Conservation (phyloP, 2,797 vertebrate species). For the Rachycentron canadum region DNA sequence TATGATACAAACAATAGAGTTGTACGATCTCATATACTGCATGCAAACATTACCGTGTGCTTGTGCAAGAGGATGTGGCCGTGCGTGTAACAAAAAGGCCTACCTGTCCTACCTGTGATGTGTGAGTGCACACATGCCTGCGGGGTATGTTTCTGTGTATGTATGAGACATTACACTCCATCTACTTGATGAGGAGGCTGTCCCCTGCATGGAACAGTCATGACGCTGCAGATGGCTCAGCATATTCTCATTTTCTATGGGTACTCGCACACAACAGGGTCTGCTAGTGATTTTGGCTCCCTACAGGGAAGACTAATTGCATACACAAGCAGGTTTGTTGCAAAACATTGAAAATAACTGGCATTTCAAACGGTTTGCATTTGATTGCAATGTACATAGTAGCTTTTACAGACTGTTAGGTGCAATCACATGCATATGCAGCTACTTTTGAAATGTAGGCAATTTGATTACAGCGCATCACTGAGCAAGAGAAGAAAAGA, state of each 20-base stretch:
- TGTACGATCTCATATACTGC: not conserved
- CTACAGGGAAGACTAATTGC: slow-evolving; percentile 63
- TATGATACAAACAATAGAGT: slow-evolving; percentile 3
- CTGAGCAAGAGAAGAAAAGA: slow-evolving; percentile 24
- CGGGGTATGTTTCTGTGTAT: slow-evolving; percentile 10
- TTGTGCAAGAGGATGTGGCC: not conserved
- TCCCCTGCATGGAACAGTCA: slow-evolving; percentile 38
- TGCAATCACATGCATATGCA: not conserved
- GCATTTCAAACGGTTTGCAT: not conserved
- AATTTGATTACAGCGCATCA: slow-evolving; percentile 11
- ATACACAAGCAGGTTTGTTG: slow-evolving; percentile 73
- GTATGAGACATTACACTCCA: slow-evolving; percentile 3
- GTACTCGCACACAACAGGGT: slow-evolving; percentile 52
- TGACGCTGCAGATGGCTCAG: slow-evolving; percentile 71
- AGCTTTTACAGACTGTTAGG: not conserved
- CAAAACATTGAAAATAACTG: slow-evolving; percentile 55
- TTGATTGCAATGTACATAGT: slow-evolving; percentile 7
- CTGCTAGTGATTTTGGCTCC: slow-evolving; percentile 42
- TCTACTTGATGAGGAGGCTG: slow-evolving; percentile 35
- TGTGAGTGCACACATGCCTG: slow-evolving; percentile 34
- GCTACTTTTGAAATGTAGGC: slow-evolving; percentile 8
- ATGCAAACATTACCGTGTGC: not conserved
- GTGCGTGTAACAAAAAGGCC: slow-evolving; percentile 11
- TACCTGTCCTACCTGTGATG: slow-evolving; percentile 39
- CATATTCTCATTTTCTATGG: slow-evolving; percentile 58